Conservation (phyloP, 2,888 invertebrate species). For the Metellina segmentata region DNA sequence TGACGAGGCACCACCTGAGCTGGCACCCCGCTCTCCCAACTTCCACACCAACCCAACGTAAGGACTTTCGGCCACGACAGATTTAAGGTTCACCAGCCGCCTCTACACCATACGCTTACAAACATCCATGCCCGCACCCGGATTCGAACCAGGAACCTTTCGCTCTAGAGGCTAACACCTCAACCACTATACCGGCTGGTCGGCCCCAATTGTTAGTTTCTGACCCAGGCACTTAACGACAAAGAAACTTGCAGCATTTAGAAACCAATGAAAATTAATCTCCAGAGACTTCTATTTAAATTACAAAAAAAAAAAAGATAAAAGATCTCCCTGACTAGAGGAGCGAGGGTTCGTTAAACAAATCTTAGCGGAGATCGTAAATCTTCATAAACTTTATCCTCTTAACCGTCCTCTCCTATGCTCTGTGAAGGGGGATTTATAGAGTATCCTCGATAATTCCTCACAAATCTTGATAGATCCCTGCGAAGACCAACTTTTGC, state of each 20-base stretch:
- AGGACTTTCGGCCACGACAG: no score
- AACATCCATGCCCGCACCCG: no score
- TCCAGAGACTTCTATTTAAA: neutral
- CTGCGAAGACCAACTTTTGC: neutral
- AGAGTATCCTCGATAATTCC: slow-evolving; percentile 40
- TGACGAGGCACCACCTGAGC: no score
- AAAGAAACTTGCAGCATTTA: neutral
- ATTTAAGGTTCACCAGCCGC: no score
- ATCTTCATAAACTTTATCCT: slow-evolving; percentile 47
- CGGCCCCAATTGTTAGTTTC: no score
- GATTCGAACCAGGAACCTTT: no score
- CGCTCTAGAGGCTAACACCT: no score
- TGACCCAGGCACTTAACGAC: no score
- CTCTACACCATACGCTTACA: no score
- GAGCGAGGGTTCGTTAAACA: neutral
- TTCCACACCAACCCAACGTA: no score
- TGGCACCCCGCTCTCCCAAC: no score
- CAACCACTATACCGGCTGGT: no score
- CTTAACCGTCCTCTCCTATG: neutral
- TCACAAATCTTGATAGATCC: slow-evolving; percentile 45
- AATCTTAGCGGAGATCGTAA: slow-evolving; percentile 20
- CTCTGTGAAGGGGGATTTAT: slow-evolving; percentile 19
- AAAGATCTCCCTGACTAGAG: neutral
- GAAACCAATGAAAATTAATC: neutral
- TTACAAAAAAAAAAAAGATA: neutral